A percentile compares a stretch with the other conserved stretches of the same genome.
phyloP scores from a whole-genome alignment of 2,888 invertebrate species.

The Rhamphomyia laevipes region DNA sequence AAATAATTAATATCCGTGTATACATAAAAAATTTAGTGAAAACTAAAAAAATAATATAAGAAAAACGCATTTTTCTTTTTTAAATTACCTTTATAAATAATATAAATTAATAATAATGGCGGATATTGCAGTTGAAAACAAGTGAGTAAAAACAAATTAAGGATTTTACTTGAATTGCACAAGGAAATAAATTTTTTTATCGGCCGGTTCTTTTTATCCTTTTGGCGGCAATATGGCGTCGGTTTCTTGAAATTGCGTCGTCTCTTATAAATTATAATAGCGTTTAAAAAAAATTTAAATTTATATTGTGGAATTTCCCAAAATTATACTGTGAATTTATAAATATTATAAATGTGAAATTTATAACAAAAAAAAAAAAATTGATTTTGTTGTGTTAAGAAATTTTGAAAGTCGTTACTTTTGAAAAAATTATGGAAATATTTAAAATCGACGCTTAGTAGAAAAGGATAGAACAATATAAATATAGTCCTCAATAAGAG shows the following conservation, averaged over 20 bases:
- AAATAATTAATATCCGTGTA: background rate
- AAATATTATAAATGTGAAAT: too few relatives aligned
- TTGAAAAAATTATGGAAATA: too few relatives aligned
- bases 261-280: background rate
- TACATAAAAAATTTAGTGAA: too few relatives aligned
- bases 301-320: too few relatives aligned
- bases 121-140: conserved; percentile 38
- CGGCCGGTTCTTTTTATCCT: background rate
- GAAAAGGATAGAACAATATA: too few relatives aligned
- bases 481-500: too few relatives aligned
- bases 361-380: too few relatives aligned
- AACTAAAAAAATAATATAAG: background rate
- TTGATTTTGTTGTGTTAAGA: too few relatives aligned
- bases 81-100: conserved; percentile 9
- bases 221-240: conserved; percentile 25
- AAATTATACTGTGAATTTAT: too few relatives aligned
- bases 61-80: background rate
- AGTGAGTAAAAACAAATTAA: conserved; percentile 29
- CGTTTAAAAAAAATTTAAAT: too few relatives aligned
- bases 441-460: too few relatives aligned
- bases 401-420: too few relatives aligned
- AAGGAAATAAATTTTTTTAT: conserved; percentile 1
- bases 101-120: conserved; percentile 31
- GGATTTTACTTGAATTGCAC: background rate
- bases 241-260: conserved; percentile 7